Evolutionary conservation across 2,797 vertebrate genomes (phyloP), one percentile per base, ranked within the genome.

Genomic region (Premnoplex brunnescens): DNA sequence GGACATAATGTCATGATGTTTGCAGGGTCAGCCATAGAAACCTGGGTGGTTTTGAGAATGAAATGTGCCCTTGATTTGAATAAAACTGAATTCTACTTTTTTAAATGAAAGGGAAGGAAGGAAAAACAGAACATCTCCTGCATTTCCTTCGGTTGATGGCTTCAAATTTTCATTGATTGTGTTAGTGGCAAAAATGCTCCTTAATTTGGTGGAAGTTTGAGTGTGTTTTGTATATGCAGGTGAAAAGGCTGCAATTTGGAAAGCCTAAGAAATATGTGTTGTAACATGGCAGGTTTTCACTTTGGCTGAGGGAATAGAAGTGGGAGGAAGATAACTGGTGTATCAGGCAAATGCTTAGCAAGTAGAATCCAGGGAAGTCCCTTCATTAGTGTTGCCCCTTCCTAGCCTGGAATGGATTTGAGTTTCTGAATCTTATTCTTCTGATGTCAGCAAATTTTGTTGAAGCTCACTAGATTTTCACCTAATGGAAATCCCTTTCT

Each of bases 331-430:
- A 15, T 30, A 75, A 39, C 9, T 30, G 27, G 14, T 78, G 8
- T 68, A 23, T 67, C 0, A 1, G 62, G 16, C 60, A 78, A 66
- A 3, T 24, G 34, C 16, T 56, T 80, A 5, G 0, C 32, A 41
- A 66, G 28, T 28, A 24, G n/a, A 77, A 59, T 39, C 7, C 12
- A 58, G 54, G 39, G 30, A 75, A 81, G 6, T 14, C 39, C 3
- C 19, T 41, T 92, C 2, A 7, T 87, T 92, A 59, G 5, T 6
- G 1, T 48, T 72, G 41, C 11, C 9, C 26, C 55, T 72, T 73
- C 34, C 16, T 78, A 43, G 7, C 26, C 20, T 73, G 17, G n/a
- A 63, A 51, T 63, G 20, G 36, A 30, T 85, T 48, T 85, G 56
- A 63, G 28, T 79, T 73, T 84, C 66, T 77, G 14, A 34, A 37